These are phyloP conservation scores for Cephus runcator DNA, from an alignment of 2,888 invertebrate species.

Conservation along the genomic window DNA sequence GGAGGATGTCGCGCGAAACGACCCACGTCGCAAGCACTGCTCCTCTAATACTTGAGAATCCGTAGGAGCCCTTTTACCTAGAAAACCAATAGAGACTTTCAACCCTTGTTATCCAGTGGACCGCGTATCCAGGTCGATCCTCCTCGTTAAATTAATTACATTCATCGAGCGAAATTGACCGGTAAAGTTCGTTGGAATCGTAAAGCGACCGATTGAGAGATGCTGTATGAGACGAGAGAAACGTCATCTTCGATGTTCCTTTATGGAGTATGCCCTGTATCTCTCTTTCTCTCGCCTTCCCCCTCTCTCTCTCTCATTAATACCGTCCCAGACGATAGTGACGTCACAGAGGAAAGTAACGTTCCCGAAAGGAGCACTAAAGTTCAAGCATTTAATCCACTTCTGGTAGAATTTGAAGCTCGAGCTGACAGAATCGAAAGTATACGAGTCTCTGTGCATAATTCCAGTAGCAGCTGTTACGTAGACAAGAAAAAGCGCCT, in stretches of 20 bases:
- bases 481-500: slow-evolving; percentile 9
- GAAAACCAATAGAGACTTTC: background rate
- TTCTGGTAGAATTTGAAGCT: background rate
- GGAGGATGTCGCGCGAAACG: background rate
- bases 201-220: slow-evolving; percentile 2
- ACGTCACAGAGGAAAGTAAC: background rate
- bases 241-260: background rate
- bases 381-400: background rate
- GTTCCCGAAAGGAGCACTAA: background rate
- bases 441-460: background rate
- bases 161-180: background rate
- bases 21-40: background rate
- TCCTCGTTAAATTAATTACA: background rate
- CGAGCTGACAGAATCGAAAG: background rate
- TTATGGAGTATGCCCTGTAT: background rate
- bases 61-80: background rate
- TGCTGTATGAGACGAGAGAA: background rate
- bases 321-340: background rate
- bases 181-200: background rate
- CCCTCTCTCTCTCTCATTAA: background rate
- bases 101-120: background rate
- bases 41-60: background rate
- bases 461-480: background rate
- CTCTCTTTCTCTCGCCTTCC: background rate
- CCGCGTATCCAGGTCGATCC: background rate